These are phyloP conservation scores for Caenorhabditis virilis DNA, from an alignment of 2,888 invertebrate genomes.

Conservation along the genomic window DNA sequence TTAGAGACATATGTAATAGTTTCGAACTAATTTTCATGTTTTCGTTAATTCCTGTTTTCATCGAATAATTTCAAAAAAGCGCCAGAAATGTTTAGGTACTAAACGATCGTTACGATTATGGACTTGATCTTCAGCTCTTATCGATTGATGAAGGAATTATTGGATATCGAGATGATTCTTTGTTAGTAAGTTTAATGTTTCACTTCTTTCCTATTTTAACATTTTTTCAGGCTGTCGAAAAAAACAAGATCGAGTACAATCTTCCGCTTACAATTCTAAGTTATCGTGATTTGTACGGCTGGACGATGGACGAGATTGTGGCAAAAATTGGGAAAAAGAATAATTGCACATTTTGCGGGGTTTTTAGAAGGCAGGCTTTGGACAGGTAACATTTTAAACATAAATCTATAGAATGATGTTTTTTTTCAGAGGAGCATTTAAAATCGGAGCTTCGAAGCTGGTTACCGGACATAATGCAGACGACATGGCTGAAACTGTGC, in stretches of 20 bases:
- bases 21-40: conserved; percentile 3
- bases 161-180: conserved; percentile 87
- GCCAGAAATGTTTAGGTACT: conserved; percentile 81
- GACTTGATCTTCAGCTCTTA: conserved; percentile 83
- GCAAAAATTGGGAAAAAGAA: conserved; percentile 80
- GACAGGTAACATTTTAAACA: conserved; percentile 69
- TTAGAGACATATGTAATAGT: not conserved
- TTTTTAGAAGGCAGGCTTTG: conserved; percentile 89
- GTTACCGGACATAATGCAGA: conserved; percentile 80
- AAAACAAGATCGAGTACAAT: conserved; percentile 89
- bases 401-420: conserved; percentile 1
- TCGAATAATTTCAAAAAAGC: no score
- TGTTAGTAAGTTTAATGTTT: conserved; percentile 78
- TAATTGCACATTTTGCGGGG: conserved; percentile 80
- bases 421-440: conserved; percentile 80
- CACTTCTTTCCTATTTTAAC: no score
- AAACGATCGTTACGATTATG: conserved; percentile 88
- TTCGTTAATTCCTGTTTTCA: not conserved
- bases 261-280: conserved; percentile 92
- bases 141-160: conserved; percentile 97
- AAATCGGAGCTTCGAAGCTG: conserved; percentile 86
- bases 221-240: conserved; percentile 79
- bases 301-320: conserved; percentile 99
- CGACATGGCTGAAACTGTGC: conserved; percentile 93
- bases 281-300: conserved; percentile 87